phyloP scores from a whole-genome alignment of 2,888 invertebrate species.

The Antitype chi region DNA sequence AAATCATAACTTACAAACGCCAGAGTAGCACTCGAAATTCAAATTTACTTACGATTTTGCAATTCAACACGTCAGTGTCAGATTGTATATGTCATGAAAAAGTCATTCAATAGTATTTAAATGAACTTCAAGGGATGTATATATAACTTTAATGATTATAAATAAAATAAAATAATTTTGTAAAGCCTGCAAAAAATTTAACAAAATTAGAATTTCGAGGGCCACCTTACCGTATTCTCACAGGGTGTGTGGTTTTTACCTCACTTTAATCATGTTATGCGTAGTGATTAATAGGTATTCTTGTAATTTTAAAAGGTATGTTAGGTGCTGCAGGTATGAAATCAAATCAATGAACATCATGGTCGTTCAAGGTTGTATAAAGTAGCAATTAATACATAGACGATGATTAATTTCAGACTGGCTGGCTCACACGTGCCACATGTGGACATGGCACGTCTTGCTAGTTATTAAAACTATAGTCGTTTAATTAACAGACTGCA shows the following conservation, averaged over 20 bases:
- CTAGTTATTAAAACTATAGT: conserved; percentile 46
- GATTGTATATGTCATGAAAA: too few relatives aligned
- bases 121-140: too few relatives aligned
- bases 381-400: conserved; percentile 58
- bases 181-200: too few relatives aligned
- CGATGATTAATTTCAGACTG: conserved; percentile 50
- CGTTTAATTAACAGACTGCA: conserved; percentile 26
- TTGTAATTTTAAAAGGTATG: conserved; percentile 37
- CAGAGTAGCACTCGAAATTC: too few relatives aligned
- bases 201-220: too few relatives aligned
- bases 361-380: conserved; percentile 54
- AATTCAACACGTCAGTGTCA: too few relatives aligned
- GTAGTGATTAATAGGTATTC: conserved; percentile 10
- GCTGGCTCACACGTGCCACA: conserved; percentile 44
- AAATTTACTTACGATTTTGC: too few relatives aligned
- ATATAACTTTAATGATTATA: too few relatives aligned
- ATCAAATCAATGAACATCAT: conserved; percentile 54
- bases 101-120: too few relatives aligned
- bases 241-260: not conserved
- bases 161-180: too few relatives aligned
- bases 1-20: not conserved
- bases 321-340: conserved; percentile 29
- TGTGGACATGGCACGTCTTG: conserved; percentile 3
- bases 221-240: not conserved
- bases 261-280: not conserved